A percentile compares a stretch with the other conserved stretches of the same genome.
Evolutionary conservation across 2,888 invertebrate species (phyloP).

Genomic region (Dicycla oo): DNA sequence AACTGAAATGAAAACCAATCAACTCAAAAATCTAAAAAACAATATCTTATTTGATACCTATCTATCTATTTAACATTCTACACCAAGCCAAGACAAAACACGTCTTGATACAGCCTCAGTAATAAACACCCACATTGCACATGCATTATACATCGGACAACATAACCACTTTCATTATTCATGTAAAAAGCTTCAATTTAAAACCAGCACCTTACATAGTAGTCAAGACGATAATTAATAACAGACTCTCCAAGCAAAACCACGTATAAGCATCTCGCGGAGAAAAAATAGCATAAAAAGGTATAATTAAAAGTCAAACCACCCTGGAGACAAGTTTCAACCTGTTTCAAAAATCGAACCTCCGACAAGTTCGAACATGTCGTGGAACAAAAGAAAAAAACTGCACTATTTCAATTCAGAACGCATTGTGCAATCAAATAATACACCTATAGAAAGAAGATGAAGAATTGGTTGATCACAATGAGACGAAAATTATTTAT

Average conservation of each 20-base stretch:
- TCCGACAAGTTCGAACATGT: constrained; percentile 77
- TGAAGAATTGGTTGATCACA: constrained; percentile 67
- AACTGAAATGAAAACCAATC: not conserved
- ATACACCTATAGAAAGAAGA: constrained; percentile 46
- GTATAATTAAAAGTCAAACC: constrained; percentile 50
- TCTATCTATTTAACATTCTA: constrained; percentile 5
- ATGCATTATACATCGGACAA: constrained; percentile 49
- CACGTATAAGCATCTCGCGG: constrained; percentile 26
- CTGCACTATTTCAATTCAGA: constrained; percentile 51
- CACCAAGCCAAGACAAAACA: constrained; percentile 8
- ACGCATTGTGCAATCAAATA: constrained; percentile 71
- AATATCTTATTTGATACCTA: not conserved
- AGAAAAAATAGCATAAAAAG: constrained; percentile 58
- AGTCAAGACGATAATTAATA: constrained; percentile 54
- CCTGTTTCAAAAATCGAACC: constrained; percentile 75
- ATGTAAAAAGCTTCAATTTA: constrained; percentile 58
- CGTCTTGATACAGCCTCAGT: constrained; percentile 12
- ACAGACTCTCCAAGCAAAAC: constrained; percentile 36
- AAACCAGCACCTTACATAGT: constrained; percentile 51
- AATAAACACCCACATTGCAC: constrained; percentile 46
- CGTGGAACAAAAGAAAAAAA: constrained; percentile 38
- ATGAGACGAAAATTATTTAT: constrained; percentile 66
- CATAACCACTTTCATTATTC: constrained; percentile 59
- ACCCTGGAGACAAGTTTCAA: constrained; percentile 76
- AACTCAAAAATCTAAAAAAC: not conserved